Percentiles rank a stretch among this genome's conserved stretches.
These are phyloP conservation scores for Actinostola sp. DNA, from an alignment of 92 coral and sea anemone species.

Conservation along the genomic window DNA sequence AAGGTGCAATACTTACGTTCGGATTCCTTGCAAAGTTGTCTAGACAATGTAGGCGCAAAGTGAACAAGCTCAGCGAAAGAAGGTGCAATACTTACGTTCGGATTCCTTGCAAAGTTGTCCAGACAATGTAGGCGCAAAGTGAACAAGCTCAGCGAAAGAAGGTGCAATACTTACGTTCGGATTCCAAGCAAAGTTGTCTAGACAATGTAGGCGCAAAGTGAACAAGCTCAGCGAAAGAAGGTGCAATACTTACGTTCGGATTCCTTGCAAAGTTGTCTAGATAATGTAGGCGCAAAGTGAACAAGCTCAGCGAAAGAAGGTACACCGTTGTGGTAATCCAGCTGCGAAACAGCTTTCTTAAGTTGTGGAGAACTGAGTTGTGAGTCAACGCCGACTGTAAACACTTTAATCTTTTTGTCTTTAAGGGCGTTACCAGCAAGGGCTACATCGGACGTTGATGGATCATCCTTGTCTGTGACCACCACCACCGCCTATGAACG, in stretches of 20 bases:
- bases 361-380: slow-evolving; percentile 52
- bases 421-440: slow-evolving; percentile 58
- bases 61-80: no score
- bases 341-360: slow-evolving; percentile 47
- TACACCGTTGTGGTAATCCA: slow-evolving; percentile 46
- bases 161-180: slow-evolving; percentile 45
- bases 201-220: slow-evolving; percentile 40
- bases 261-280: slow-evolving; percentile 64
- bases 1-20: no score
- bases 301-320: slow-evolving; percentile 35
- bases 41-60: no score
- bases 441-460: slow-evolving; percentile 36
- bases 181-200: slow-evolving; percentile 46
- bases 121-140: slow-evolving; percentile 21
- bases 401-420: slow-evolving; percentile 65
- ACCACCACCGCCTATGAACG: slow-evolving; percentile 51
- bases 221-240: background rate
- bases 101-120: no score
- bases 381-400: slow-evolving; percentile 72
- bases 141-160: background rate
- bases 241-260: slow-evolving; percentile 50
- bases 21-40: no score
- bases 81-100: no score
- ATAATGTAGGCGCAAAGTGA: slow-evolving; percentile 42
- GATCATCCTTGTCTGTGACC: slow-evolving; percentile 53